Percentiles rank a stretch among this genome's conserved stretches.
These are phyloP conservation scores for Tachyglossus aculeatus DNA, from an alignment of 2,797 vertebrate species.

Conservation along the genomic window DNA sequence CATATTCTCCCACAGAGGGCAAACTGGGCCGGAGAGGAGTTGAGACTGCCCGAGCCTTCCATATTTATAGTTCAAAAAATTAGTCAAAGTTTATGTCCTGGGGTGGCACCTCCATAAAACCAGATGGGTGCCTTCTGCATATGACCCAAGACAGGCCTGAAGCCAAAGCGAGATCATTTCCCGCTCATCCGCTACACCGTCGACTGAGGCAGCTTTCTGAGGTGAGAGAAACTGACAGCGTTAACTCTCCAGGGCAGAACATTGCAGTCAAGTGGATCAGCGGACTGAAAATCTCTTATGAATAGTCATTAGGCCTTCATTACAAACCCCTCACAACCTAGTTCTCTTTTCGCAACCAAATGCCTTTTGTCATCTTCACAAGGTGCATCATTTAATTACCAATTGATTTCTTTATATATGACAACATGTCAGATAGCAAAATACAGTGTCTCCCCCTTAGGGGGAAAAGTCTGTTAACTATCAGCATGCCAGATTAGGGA, in stretches of 20 bases:
- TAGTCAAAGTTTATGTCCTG: conserved; percentile 84
- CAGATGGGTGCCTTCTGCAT: conserved; percentile 94
- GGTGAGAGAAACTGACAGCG: conserved; percentile 99
- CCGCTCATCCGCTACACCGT: conserved; percentile 91
- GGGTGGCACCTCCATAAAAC: conserved; percentile 93
- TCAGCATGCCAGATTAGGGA: conserved; percentile 80
- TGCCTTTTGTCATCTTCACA: conserved; percentile 98
- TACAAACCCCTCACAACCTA: conserved; percentile 94
- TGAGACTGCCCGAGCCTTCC: too few relatives aligned
- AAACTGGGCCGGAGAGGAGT: too few relatives aligned
- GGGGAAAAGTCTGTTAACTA: conserved; percentile 85
- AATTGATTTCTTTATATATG: conserved; percentile 98
- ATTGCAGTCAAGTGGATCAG: conserved; percentile 99
- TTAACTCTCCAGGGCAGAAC: conserved; percentile 97
- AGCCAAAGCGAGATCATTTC: conserved; percentile 92
- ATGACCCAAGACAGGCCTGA: conserved; percentile 91
- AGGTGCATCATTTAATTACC: conserved; percentile 99
- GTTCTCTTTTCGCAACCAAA: conserved; percentile 92
- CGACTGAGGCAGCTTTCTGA: conserved; percentile 92
- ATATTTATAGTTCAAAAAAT: conserved; percentile 90
- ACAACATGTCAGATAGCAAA: conserved; percentile 98
- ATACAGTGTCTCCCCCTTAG: conserved; percentile 87
- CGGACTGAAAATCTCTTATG: conserved; percentile 97
- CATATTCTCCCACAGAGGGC: conserved; percentile 63
- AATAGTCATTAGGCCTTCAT: conserved; percentile 99